A percentile compares a stretch with the other conserved stretches of the same genome.
These are phyloP conservation scores for Epinephelus fuscoguttatus DNA, from an alignment of 2,113 vertebrate genomes.

Conservation along the genomic window DNA sequence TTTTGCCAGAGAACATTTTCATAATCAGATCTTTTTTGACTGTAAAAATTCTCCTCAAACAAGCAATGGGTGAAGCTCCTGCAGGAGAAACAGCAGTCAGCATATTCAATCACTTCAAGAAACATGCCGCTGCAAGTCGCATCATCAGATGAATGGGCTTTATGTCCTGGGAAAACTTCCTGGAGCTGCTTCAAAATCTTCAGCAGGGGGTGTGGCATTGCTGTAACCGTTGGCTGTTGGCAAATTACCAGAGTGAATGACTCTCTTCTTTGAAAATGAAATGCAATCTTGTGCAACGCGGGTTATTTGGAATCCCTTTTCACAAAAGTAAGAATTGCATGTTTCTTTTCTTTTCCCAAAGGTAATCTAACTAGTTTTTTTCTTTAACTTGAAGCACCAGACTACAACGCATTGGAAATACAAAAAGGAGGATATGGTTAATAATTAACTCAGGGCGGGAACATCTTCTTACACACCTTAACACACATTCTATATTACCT, in stretches of 20 bases:
- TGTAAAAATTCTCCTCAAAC: not conserved
- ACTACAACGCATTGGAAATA: not conserved
- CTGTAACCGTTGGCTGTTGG: slow-evolving; percentile 60
- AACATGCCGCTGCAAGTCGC: slow-evolving; percentile 59
- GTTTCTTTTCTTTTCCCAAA: not conserved
- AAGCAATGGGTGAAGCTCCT: not conserved
- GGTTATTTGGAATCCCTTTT: not conserved
- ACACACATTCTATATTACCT: not conserved
- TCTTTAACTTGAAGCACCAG: not conserved
- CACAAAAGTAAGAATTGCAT: not conserved
- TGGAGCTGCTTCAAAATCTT: slow-evolving; percentile 27
- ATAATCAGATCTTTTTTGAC: not conserved
- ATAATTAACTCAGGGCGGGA: not conserved
- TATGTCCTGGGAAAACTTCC: slow-evolving; percentile 43
- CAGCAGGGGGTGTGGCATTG: slow-evolving; percentile 28
- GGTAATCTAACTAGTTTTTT: not conserved
- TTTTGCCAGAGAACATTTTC: not conserved
- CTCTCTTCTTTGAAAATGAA: slow-evolving; percentile 38
- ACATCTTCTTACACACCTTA: not conserved
- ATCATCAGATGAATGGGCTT: slow-evolving; percentile 4
- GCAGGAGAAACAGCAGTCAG: not conserved
- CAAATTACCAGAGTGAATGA: slow-evolving; percentile 10
- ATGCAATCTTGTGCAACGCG: not conserved
- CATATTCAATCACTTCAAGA: slow-evolving; percentile 15
- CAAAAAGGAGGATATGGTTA: not conserved